These are phyloP conservation scores for Epinotia ramella DNA, from an alignment of 2,888 invertebrate genomes.

Conservation along the genomic window DNA sequence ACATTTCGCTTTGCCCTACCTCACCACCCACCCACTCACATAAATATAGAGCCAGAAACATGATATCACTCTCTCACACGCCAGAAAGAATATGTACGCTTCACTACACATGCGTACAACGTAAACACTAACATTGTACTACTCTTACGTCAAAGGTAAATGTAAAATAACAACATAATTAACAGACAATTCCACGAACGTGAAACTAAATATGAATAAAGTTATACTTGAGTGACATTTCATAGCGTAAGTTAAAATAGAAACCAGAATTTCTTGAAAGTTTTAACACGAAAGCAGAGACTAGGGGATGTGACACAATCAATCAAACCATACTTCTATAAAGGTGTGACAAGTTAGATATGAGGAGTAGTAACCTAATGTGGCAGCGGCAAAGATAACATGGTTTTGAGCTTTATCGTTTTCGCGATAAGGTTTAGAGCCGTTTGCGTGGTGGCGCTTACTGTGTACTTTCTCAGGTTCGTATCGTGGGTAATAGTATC, in stretches of 20 bases:
- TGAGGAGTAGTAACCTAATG: constrained; percentile 27
- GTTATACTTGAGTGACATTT: constrained; percentile 29
- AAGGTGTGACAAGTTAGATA: constrained; percentile 44
- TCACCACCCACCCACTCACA: too few species aligned
- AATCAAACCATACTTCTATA: constrained; percentile 42
- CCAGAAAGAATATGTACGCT: too few species aligned
- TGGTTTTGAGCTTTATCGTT: constrained; percentile 33
- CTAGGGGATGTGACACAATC: constrained; percentile 39
- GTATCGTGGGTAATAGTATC: not conserved
- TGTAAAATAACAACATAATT: constrained; percentile 4
- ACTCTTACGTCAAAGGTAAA: not conserved
- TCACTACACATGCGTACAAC: too few species aligned
- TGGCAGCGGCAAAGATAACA: constrained; percentile 16
- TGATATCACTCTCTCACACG: too few species aligned
- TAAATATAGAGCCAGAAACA: not conserved
- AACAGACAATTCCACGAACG: not conserved
- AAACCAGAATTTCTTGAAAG: constrained; percentile 30
- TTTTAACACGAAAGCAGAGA: constrained; percentile 30
- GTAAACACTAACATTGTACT: not conserved
- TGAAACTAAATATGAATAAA: constrained; percentile 14
- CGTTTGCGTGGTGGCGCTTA: constrained; percentile 38
- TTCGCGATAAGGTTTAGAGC: constrained; percentile 16
- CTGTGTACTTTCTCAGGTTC: constrained; percentile 13
- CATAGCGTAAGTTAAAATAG: constrained; percentile 23
- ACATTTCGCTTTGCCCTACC: too few species aligned